phyloP scores from a whole-genome alignment of 2,113 vertebrate species.

The Cynoglossus semilaevis region DNA sequence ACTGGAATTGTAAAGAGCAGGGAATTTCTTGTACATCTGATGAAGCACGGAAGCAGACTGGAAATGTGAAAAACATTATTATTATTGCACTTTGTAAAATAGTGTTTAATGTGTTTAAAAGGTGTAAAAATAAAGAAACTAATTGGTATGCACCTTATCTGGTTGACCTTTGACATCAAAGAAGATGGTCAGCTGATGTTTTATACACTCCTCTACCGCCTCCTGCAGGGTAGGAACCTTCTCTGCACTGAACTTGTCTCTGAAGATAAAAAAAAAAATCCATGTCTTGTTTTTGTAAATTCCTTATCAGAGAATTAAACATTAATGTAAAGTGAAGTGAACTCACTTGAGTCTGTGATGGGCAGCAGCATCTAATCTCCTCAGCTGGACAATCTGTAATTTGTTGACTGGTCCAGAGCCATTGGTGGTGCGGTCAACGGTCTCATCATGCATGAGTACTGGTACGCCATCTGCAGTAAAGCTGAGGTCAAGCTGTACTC shows the following conservation, averaged over 20 bases:
- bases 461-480: constrained; percentile 88
- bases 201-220: constrained; percentile 84
- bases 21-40: constrained; percentile 82
- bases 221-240: constrained; percentile 88
- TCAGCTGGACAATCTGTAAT: constrained; percentile 82
- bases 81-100: no score
- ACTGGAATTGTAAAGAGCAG: constrained; percentile 85
- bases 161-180: constrained; percentile 92
- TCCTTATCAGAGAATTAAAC: no score
- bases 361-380: constrained; percentile 84
- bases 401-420: constrained; percentile 82
- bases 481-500: constrained; percentile 90
- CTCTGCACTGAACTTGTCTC: constrained; percentile 81
- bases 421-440: constrained; percentile 91
- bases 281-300: no score
- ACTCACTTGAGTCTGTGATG: constrained; percentile 84
- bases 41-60: constrained; percentile 85
- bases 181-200: constrained; percentile 84
- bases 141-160: constrained; percentile 76
- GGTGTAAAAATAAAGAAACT: no score
- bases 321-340: no score
- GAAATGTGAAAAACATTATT: neutral
- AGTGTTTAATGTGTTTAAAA: no score
- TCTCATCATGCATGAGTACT: constrained; percentile 91
- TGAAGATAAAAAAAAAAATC: constrained; percentile 40